A percentile compares a stretch with the other conserved stretches of the same genome.
Conservation (phyloP, 2,113 vertebrate genomes). For the Gambusia affinis region DNA sequence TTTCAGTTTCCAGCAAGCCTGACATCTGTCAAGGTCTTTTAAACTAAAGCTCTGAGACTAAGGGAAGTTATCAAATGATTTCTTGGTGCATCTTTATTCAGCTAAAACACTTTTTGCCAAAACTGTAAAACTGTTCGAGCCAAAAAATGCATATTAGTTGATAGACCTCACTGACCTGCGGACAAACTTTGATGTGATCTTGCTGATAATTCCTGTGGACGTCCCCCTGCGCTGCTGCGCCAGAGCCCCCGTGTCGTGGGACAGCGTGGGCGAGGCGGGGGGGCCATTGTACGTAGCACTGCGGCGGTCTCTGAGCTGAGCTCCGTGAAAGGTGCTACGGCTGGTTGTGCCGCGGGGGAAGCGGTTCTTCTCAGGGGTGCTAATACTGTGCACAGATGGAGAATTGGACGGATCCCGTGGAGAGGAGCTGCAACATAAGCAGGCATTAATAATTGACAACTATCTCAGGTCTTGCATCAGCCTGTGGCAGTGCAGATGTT, state of each 20-base stretch:
- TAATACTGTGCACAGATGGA: conserved; percentile 95
- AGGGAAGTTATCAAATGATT: background rate
- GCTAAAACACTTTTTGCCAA: no score
- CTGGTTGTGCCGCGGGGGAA: conserved; percentile 96
- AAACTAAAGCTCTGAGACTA: background rate
- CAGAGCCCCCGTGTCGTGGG: conserved; percentile 90
- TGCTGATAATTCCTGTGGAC: conserved; percentile 94
- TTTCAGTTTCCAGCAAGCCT: background rate
- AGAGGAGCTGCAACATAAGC: conserved; percentile 74
- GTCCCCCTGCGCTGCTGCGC: conserved; percentile 91
- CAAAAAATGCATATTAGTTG: background rate
- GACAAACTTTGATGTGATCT: conserved; percentile 96
- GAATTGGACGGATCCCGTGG: conserved; percentile 90
- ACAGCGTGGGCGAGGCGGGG: conserved; percentile 89
- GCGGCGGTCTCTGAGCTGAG: conserved; percentile 94
- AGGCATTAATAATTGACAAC: background rate
- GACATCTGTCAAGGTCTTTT: background rate
- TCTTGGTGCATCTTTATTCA: background rate
- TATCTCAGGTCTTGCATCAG: background rate
- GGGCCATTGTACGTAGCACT: conserved; percentile 95
- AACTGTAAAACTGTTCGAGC: background rate
- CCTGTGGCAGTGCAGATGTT: no score
- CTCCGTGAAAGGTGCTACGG: conserved; percentile 97
- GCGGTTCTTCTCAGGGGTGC: conserved; percentile 93
- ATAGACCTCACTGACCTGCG: conserved; percentile 87